Percentiles rank a stretch among this genome's conserved stretches.
Evolutionary conservation across 2,797 vertebrate species (phyloP).

Genomic region (Rhinichthys osculus): DNA sequence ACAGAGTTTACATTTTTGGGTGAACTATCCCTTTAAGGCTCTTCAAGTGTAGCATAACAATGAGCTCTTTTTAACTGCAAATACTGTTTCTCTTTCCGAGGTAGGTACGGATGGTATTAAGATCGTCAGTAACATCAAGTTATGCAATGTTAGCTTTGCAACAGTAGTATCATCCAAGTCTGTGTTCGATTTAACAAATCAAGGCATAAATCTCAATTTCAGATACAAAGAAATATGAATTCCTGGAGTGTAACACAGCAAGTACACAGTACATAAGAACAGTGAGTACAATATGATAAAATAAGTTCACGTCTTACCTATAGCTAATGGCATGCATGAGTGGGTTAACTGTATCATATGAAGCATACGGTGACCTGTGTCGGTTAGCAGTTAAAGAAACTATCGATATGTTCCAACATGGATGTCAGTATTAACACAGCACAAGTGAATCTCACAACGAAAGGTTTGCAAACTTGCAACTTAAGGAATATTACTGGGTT

Average conservation of each 20-base stretch:
- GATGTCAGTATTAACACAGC: conserved; percentile 8
- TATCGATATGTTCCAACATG: conserved; percentile 46
- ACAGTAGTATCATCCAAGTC: conserved; percentile 64
- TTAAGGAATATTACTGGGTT: not conserved
- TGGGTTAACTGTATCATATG: conserved; percentile 68
- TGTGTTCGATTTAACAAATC: conserved; percentile 58
- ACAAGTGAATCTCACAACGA: not conserved
- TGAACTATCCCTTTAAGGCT: not conserved
- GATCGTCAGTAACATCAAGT: conserved; percentile 63
- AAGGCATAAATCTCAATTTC: conserved; percentile 59
- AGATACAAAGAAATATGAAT: conserved; percentile 57
- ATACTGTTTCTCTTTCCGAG: conserved; percentile 67
- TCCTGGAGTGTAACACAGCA: conserved; percentile 63
- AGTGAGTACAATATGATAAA: conserved; percentile 60
- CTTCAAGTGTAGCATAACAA: conserved; percentile 56
- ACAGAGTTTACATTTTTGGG: too few species aligned
- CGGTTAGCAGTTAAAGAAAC: conserved; percentile 68
- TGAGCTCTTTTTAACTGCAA: conserved; percentile 54
- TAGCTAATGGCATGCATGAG: conserved; percentile 68
- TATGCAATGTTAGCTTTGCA: conserved; percentile 62
- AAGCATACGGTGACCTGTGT: conserved; percentile 68
- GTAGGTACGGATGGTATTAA: conserved; percentile 71
- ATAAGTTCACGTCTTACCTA: conserved; percentile 55
- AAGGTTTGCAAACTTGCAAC: conserved; percentile 18
- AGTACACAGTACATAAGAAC: conserved; percentile 65